Base-by-base conservation (phyloP, 2,113 vertebrate genomes). In the Agapornis roseicollis region DNA sequence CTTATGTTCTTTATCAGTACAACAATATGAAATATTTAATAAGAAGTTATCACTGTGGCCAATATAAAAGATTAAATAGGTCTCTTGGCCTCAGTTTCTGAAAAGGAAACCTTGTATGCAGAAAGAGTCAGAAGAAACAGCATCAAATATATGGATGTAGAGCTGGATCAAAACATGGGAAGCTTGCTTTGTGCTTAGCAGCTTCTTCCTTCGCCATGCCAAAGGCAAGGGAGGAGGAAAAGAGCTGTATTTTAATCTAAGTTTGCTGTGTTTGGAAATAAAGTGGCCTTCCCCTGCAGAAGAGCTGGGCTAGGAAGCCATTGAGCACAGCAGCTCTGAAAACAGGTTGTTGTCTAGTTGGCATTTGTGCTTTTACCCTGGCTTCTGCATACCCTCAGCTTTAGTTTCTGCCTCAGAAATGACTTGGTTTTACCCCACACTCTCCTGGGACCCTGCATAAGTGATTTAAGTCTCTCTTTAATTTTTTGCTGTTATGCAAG, bases 11-110 rank as follows among this genome's bases (percentile, higher is more conserved):
- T 96, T 97, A 97, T 97, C 94, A 94, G 84, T 94, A 97, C 93
- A 98, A 97, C 95, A 97, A 68, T 92, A 97, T 98, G 79, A 98
- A 98, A 98, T 98, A 98, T 98, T 98, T 97, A 98, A 84, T 88
- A 97, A 95, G 90, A 97, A 93, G 90, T 97, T 98, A 98, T 97
- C 88, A 78, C 88, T 93, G 93, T 97, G 93, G 96, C 91, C 88
- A 96, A 90, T 97, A 98, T 98, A 71, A 98, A 98, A 98, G 80
- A 97, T 98, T 98, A 97, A 98, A 96, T 82, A 98, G 86, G 69
- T 42, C 83, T 96, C 76, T 78, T 66, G 10, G 85, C 84, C 81
- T 91, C 18, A 35, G 96, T 91, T 96, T 79, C 91, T 53, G 83
- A 87, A 88, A 78, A 96, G 74, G 73, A 96, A 96, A 78, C 61